phyloP scores from a whole-genome alignment of 2,888 invertebrate species.

The Pantelozetes paolii region DNA sequence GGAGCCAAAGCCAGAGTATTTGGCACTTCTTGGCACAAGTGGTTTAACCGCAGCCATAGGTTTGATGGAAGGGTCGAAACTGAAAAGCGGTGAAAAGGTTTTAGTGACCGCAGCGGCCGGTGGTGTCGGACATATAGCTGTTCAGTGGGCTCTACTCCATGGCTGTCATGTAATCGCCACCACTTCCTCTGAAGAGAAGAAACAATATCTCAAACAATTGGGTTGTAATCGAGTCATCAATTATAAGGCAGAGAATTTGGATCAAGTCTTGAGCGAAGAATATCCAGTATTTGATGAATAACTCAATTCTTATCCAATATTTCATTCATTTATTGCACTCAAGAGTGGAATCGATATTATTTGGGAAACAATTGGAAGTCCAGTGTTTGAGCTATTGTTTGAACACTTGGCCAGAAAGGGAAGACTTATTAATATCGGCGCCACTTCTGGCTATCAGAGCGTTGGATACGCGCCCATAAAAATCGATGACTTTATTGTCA shows the following conservation, averaged over 20 bases:
- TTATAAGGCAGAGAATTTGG: constrained; percentile 51
- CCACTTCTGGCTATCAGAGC: constrained; percentile 51
- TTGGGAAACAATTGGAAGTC: constrained; percentile 46
- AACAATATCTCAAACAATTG: constrained; percentile 51
- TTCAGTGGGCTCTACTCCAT: constrained; percentile 46
- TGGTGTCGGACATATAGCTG: constrained; percentile 49
- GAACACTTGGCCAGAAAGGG: constrained; percentile 50
- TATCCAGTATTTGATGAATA: constrained; percentile 48
- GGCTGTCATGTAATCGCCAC: constrained; percentile 45
- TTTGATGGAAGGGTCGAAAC: constrained; percentile 47
- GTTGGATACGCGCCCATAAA: constrained; percentile 45
- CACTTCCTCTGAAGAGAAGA: constrained; percentile 50
- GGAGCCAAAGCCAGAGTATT: constrained; percentile 43
- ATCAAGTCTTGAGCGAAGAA: constrained; percentile 50
- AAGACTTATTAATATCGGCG: constrained; percentile 52
- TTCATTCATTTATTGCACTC: too few relatives aligned
- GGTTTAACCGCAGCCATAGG: constrained; percentile 51
- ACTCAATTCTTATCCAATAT: not conserved
- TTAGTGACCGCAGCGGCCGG: constrained; percentile 46
- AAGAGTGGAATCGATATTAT: constrained; percentile 46
- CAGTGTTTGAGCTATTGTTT: constrained; percentile 44
- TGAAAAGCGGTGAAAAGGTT: constrained; percentile 43
- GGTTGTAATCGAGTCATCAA: constrained; percentile 53
- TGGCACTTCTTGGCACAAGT: constrained; percentile 44
- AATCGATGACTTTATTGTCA: constrained; percentile 37